Evolutionary conservation across 1,140 invertebrate genomes (phyloP), one percentile per base, ranked within the genome.

Genomic region (Papilio polyxenes): DNA sequence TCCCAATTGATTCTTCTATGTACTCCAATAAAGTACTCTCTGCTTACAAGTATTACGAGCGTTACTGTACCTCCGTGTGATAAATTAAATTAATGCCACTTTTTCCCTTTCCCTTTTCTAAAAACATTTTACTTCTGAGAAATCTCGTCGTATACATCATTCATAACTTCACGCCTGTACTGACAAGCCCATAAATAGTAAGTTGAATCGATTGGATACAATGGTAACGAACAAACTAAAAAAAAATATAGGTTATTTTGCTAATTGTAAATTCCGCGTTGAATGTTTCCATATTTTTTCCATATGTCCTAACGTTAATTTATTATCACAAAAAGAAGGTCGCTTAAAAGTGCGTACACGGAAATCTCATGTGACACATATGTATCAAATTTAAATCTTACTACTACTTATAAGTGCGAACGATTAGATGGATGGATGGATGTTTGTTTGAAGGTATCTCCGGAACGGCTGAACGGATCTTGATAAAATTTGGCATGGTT

Each of bases 161-260:
- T 80, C 77, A 80, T 80, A 80, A 65, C 77, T 48, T 80, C 40
- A 80, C 77, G 76, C 53, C 76, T 51, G n/a, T 31, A 75, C 44
- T 4, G 40, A 20, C 44, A 56, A n/a, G 49, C 51, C 77, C 77
- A 65, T 80, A 80, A 69, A 65, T n/a, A 59, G 40, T 62, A 65
- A 80, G 53, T 48, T 48, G 78, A 17, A 49, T 13, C n/a, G 1
- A 40, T 48, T 49, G 37, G 20, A 49, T 80, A 80, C 31, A 80
- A 51, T 59, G 37, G 40, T n/a, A 10, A 59, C 11, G 17, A 59
- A 76, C 4, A 2, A 15, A 51, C 13, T 72, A 65, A 65, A 65
- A 65, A 59, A 20, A 44, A 6, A 44, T 59, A 6, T n/a, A 7
- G 8, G 8, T 59, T 59, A 20, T 59, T 59, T 59, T 0, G 8